Percentiles rank a stretch among this genome's conserved stretches.
Evolutionary conservation across 2,797 vertebrate species (phyloP).

Genomic region (Smutsia gigantea): DNA sequence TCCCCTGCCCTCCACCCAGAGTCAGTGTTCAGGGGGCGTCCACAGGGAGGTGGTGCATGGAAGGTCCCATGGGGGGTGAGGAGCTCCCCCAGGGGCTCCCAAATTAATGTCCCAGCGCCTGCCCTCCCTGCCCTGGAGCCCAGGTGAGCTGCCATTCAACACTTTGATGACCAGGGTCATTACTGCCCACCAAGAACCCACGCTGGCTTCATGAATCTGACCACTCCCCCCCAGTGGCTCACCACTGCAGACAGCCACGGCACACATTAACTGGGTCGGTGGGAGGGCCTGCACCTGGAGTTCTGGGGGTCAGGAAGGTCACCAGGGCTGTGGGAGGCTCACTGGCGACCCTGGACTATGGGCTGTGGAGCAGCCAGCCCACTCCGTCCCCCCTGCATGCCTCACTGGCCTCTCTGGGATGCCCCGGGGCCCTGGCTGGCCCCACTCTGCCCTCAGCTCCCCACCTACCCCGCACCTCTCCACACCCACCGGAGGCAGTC

Average conservation of each 20-base stretch:
- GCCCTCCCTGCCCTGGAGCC: rapidly evolving
- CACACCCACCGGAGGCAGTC: neutral
- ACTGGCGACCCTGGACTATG: rapidly evolving
- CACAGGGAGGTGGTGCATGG: rapidly evolving
- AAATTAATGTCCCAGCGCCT: neutral
- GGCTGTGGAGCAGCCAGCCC: rapidly evolving
- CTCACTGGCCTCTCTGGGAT: neutral
- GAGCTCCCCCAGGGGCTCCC: neutral
- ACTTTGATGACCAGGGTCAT: neutral
- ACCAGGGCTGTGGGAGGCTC: neutral
- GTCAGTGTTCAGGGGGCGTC: neutral
- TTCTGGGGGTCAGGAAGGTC: neutral
- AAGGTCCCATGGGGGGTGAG: rapidly evolving
- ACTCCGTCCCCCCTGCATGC: rapidly evolving
- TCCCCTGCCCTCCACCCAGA: neutral
- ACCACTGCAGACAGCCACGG: rapidly evolving
- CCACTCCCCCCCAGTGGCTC: neutral
- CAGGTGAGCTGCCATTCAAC: neutral
- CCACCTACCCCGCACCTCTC: rapidly evolving
- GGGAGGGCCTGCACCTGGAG: neutral
- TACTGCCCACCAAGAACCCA: neutral
- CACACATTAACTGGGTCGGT: neutral
- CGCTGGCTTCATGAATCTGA: neutral
- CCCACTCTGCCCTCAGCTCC: rapidly evolving
- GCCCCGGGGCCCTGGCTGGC: neutral